Percentiles rank a stretch among this genome's conserved stretches.
Evolutionary conservation across 2,888 invertebrate genomes (phyloP).

Genomic region (Spilosoma lubricipeda): DNA sequence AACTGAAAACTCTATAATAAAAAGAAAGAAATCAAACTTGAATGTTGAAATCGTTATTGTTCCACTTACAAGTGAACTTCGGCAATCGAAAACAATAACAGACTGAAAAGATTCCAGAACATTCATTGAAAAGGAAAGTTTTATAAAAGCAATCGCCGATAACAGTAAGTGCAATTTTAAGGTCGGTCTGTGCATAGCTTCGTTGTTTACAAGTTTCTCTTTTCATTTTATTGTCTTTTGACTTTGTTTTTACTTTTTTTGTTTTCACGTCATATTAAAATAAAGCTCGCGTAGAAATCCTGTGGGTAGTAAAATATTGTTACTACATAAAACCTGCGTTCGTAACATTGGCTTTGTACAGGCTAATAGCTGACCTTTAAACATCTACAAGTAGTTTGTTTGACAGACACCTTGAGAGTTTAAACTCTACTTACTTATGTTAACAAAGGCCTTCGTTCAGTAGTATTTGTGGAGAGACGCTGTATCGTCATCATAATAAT

Average conservation of each 20-base stretch:
- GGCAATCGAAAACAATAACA: conserved; percentile 83
- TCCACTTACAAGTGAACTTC: conserved; percentile 69
- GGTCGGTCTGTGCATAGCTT: conserved; percentile 43
- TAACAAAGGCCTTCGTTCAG: too few species aligned
- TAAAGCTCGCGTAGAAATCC: background rate
- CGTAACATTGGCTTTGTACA: background rate
- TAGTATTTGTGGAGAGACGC: too few species aligned
- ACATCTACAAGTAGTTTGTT: too few species aligned
- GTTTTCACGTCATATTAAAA: background rate
- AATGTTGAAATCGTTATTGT: conserved; percentile 17
- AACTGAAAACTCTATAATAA: conserved; percentile 15
- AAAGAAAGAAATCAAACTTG: conserved; percentile 10
- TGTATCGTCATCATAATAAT: too few species aligned
- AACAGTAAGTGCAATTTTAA: conserved; percentile 68
- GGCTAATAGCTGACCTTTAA: too few species aligned
- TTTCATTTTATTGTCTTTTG: conserved; percentile 4
- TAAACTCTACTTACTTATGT: too few species aligned
- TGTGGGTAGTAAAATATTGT: background rate
- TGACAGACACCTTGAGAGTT: too few species aligned
- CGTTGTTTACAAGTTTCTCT: conserved; percentile 4
- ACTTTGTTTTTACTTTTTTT: background rate
- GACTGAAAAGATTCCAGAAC: conserved; percentile 79
- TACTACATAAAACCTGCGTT: too few species aligned
- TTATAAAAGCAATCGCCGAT: conserved; percentile 53
- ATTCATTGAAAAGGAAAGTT: conserved; percentile 83